Base-by-base conservation (phyloP, 53 echinoderm and acorn worm genomes). In the Actinopyga echinites region DNA sequence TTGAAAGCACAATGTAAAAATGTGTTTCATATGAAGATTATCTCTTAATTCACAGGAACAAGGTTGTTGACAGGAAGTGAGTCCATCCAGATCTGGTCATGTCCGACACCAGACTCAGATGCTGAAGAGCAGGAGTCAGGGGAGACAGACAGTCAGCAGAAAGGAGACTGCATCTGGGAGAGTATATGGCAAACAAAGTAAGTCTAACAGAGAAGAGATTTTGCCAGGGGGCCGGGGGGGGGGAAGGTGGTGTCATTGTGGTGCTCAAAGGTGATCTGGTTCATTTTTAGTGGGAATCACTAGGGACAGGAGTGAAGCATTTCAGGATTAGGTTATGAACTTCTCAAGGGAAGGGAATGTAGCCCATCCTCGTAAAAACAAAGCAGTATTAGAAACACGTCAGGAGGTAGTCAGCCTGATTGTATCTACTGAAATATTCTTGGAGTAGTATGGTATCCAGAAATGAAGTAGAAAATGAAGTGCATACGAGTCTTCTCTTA, bases 111-210 rank as follows among this genome's bases (percentile, higher is more conserved):
- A 6, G 90, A 89, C 24, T 74, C 59, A 31, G 38, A 69, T 79
- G 85, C 32, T 58, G 63, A 64, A 45, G 80, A 82, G 26, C 66
- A 71, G 61, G 74, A 64, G 25, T 33, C 40, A 65, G 25, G 57
- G 56, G 82, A 52, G 38, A 26, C 58, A 15, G 25, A 35, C 22
- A 30, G 82, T 32, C 53, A 29, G 1, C 32, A 54, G 21, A 61
- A 61, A 12, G 42, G 40, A 19, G 32, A 59, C 36, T 28, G 26
- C 15, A 80, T 59, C 5, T 99, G 99, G 99, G 92, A 99, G 64
- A 92, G 95, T 75, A 75, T 93, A 64, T 99, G 99, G 99, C 94
- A 92, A 62, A 95, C 94, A 94, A 99, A 89, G 99, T 99, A 64
- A 92, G 99, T 87, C 40, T 22, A 23, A 31, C 8, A 10, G 71